Evolutionary conservation across 1,140 invertebrate species (phyloP).

Genomic region (Lordiphosa mommai): DNA sequence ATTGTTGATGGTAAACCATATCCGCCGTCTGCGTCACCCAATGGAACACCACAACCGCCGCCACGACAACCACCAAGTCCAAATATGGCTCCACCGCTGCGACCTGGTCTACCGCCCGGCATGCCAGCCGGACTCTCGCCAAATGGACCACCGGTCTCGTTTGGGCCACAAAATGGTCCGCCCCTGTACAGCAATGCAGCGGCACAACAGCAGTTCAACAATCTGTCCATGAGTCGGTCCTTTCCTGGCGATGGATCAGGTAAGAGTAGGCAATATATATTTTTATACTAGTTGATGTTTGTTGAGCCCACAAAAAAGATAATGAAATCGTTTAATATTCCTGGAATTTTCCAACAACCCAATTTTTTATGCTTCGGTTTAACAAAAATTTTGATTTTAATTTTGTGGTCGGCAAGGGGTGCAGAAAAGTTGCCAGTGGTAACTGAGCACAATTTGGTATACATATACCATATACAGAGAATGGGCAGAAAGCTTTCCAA

Average conservation of each 20-base stretch:
- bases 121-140: constrained; percentile 66
- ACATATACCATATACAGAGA: too few relatives aligned
- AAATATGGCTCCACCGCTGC: constrained; percentile 79
- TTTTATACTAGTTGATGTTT: too few relatives aligned
- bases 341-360: too few relatives aligned
- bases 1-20: constrained; percentile 87
- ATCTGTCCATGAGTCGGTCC: constrained; percentile 73
- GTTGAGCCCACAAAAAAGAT: too few relatives aligned
- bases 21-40: constrained; percentile 63
- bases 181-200: constrained; percentile 66
- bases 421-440: too few relatives aligned
- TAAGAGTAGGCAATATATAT: constrained; percentile 49
- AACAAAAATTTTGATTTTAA: too few relatives aligned
- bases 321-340: too few relatives aligned
- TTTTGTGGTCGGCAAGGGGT: too few relatives aligned
- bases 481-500: too few relatives aligned
- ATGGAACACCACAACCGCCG: constrained; percentile 57
- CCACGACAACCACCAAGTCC: constrained; percentile 80
- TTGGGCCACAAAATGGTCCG: constrained; percentile 70
- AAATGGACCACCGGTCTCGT: constrained; percentile 57
- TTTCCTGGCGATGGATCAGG: constrained; percentile 73
- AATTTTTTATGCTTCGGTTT: too few relatives aligned
- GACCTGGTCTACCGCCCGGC: constrained; percentile 71
- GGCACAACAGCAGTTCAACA: constrained; percentile 73
- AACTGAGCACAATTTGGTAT: too few relatives aligned